These are phyloP conservation scores for Sterrhoptilus dennistouni DNA, from an alignment of 2,113 vertebrate species.

Conservation along the genomic window DNA sequence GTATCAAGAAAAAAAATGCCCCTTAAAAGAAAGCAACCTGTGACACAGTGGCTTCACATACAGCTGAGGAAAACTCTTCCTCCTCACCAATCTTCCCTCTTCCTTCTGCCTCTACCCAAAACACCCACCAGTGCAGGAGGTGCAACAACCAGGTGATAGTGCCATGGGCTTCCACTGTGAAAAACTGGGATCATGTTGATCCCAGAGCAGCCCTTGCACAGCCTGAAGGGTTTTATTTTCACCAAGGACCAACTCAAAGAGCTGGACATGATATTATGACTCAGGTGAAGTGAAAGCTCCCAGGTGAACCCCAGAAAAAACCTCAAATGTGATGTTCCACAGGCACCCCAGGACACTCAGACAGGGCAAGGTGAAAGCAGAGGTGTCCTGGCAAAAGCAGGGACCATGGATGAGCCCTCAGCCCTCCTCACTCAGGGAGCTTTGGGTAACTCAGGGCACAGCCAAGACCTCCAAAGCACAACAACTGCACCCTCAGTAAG, in stretches of 20 bases:
- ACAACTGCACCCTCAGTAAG: background rate
- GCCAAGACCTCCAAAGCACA: background rate
- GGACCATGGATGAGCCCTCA: rapidly evolving
- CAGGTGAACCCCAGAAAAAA: background rate
- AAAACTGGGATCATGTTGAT: background rate
- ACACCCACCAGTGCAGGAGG: rapidly evolving
- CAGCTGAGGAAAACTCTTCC: background rate
- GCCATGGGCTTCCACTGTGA: rapidly evolving
- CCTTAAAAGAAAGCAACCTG: background rate
- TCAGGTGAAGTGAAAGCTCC: background rate
- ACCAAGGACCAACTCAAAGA: background rate
- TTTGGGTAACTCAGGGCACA: background rate
- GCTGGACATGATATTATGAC: rapidly evolving
- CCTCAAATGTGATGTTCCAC: rapidly evolving
- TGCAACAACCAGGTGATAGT: background rate
- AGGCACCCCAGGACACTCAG: background rate
- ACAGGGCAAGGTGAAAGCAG: background rate
- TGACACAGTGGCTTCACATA: background rate
- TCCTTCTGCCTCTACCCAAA: background rate
- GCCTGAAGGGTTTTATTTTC: background rate
- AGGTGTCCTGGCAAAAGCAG: background rate
- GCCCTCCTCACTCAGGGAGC: background rate
- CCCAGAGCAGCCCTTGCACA: background rate
- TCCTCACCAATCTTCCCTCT: background rate
- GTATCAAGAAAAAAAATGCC: background rate